These are phyloP conservation scores for Pseudopipra pipra DNA, from an alignment of 2,113 vertebrate genomes.

Conservation along the genomic window DNA sequence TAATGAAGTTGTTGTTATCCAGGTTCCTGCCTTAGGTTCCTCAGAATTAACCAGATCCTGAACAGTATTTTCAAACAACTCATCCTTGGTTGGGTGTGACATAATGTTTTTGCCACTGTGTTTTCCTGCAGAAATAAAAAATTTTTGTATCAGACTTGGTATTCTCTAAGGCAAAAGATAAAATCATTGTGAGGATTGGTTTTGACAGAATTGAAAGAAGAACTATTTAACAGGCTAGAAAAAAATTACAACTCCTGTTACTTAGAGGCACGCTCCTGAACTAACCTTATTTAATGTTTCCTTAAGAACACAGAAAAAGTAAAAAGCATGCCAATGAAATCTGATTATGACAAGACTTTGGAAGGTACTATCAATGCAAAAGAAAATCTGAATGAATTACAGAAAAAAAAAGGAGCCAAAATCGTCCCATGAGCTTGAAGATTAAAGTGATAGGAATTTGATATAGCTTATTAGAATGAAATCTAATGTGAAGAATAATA, in stretches of 20 bases:
- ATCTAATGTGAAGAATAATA: not conserved
- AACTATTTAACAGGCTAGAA: not conserved
- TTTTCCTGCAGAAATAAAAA: constrained; percentile 56
- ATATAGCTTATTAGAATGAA: not conserved
- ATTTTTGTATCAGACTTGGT: not conserved
- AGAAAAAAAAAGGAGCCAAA: not conserved
- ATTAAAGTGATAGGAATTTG: not conserved
- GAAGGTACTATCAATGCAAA: not conserved
- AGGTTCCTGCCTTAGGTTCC: constrained; percentile 66
- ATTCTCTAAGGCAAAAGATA: not conserved
- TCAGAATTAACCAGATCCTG: not conserved
- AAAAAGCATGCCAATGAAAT: not conserved
- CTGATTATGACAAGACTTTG: not conserved
- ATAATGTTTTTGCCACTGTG: not conserved
- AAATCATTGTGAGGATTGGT: not conserved
- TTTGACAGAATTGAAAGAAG: not conserved
- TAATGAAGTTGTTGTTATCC: constrained; percentile 86
- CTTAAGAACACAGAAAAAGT: not conserved
- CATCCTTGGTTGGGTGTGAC: not conserved
- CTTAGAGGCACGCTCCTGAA: not conserved
- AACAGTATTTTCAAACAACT: constrained; percentile 24
- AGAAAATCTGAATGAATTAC: not conserved
- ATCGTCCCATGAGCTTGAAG: not conserved
- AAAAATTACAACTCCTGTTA: not conserved
- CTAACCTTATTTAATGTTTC: not conserved